Base-by-base conservation (phyloP, 2,113 vertebrate species). In the Cephalopholis sonnerati region DNA sequence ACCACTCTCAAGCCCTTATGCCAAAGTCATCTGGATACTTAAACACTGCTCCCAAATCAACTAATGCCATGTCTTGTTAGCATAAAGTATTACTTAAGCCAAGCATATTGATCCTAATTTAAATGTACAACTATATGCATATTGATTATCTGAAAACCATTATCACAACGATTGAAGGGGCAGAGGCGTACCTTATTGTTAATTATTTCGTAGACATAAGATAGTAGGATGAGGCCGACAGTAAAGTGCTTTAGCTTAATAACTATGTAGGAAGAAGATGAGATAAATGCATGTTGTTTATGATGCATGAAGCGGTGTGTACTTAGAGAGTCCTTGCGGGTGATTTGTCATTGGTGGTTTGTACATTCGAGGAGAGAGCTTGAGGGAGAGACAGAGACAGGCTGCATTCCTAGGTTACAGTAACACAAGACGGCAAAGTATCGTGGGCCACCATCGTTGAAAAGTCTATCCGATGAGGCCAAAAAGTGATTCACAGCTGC, bases 81-180 rank as follows among this genome's bases (percentile, higher is more conserved):
- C 72, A 83, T 90, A 91, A 92, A 85, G 77, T 90, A 90, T 92
- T 87, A 77, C 89, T 87, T 87, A 80, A 86, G 77, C 83, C 80
- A 87, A 89, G 79, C 59, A 32, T 88, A 93, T 91, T 89, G 88
- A 92, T 92, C 81, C 57, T 91, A 72, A 93, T 91, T 92, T 92
- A 91, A 93, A 93, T 93, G 80, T 88, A 94, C 87, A 93, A 84
- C 81, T 77, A 88, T 90, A 89, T 88, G 81, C 90, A 82, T 88
- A 94, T 92, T 91, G 94, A 94, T 95, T 92, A 93, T 93, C 86
- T 91, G 88, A 91, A 92, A 90, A 89, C 87, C 89, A 92, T 93
- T 91, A 91, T 88, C 84, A 69, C 41, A 50, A 50, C 24, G 22
- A 83, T 44, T 86, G 73, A 91, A 65, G 22, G 64, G 58, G 68